Percentiles rank a stretch among this genome's conserved stretches.
phyloP scores from a whole-genome alignment of 2,888 invertebrate species.

The Campopleginae sp. region DNA sequence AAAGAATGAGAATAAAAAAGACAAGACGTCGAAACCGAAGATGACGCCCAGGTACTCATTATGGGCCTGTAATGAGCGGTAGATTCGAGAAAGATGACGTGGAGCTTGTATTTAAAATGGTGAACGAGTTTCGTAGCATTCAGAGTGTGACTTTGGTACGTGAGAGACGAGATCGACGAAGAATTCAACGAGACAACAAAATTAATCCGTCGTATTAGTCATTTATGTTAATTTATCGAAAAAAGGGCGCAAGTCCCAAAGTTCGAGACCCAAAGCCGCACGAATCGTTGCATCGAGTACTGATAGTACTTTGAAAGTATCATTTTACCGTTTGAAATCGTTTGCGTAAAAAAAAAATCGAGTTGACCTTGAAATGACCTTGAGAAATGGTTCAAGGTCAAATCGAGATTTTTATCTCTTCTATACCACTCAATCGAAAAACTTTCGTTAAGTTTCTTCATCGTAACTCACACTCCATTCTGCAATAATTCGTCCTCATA shows the following conservation, averaged over 20 bases:
- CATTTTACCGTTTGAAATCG: not conserved
- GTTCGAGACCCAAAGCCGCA: not conserved
- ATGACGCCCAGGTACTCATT: constrained; percentile 30
- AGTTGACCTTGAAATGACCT: not conserved
- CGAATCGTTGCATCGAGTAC: not conserved
- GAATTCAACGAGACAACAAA: constrained; percentile 34
- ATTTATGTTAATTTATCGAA: not conserved
- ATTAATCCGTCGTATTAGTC: not conserved
- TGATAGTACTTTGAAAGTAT: not conserved
- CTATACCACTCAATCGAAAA: not conserved
- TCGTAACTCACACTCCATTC: not conserved
- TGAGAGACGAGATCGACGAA: constrained; percentile 28
- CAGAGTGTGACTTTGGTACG: constrained; percentile 78
- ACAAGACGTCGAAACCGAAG: not conserved
- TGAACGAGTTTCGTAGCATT: constrained; percentile 76
- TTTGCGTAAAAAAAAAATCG: not conserved
- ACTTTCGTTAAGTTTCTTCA: not conserved
- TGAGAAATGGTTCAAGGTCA: not conserved
- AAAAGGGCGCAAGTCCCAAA: not conserved
- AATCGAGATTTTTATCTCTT: not conserved
- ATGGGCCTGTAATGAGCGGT: constrained; percentile 31
- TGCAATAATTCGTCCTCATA: not conserved
- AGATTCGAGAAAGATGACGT: constrained; percentile 30
- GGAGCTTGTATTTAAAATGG: constrained; percentile 73
- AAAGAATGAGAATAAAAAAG: not conserved